phyloP scores from a whole-genome alignment of 2,888 invertebrate genomes.

The Tetheella fluctuosa region DNA sequence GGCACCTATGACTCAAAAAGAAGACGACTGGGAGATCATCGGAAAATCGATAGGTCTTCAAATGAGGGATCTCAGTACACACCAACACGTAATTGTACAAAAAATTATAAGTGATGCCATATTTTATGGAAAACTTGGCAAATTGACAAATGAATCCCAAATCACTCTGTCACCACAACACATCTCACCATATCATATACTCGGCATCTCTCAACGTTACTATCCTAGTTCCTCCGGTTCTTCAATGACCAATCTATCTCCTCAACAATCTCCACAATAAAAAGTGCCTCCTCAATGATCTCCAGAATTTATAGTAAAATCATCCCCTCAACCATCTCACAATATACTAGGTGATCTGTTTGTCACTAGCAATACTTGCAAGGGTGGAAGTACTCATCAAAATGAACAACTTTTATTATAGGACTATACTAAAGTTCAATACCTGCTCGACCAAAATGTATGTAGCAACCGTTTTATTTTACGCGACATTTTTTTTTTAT shows the following conservation, averaged over 20 bases:
- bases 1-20: slow-evolving; percentile 16
- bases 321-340: not conserved
- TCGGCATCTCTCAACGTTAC: not conserved
- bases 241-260: not conserved
- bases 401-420: too few species aligned
- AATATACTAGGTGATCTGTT: slow-evolving; percentile 13
- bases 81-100: slow-evolving; percentile 19
- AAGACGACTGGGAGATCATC: slow-evolving; percentile 17
- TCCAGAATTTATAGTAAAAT: not conserved
- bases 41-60: slow-evolving; percentile 21
- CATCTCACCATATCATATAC: not conserved
- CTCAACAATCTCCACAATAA: not conserved
- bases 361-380: too few species aligned
- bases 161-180: not conserved
- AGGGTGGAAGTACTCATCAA: too few species aligned
- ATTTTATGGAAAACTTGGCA: slow-evolving; percentile 19
- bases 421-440: too few species aligned
- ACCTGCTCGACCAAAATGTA: too few species aligned
- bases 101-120: slow-evolving; percentile 16
- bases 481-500: too few species aligned
- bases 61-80: slow-evolving; percentile 21
- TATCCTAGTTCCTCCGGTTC: not conserved
- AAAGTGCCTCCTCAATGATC: too few species aligned
- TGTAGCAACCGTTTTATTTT: too few species aligned
- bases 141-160: slow-evolving; percentile 14